phyloP scores from a whole-genome alignment of 2,113 vertebrate genomes.

The Lepidothrix coronata region DNA sequence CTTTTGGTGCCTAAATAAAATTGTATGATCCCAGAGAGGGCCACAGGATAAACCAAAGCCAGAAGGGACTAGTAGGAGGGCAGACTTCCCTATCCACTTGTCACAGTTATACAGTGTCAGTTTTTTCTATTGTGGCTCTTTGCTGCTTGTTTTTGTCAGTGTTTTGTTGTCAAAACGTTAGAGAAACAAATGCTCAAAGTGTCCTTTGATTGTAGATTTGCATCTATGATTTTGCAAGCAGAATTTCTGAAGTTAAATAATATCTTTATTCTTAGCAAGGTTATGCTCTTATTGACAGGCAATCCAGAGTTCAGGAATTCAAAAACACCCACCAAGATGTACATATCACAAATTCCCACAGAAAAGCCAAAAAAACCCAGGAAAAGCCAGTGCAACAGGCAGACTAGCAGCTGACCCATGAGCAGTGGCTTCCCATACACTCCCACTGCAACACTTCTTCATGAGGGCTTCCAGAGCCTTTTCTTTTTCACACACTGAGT shows the following conservation, averaged over 20 bases:
- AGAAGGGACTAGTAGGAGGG: not conserved
- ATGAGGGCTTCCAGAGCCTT: not conserved
- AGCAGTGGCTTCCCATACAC: fast-evolving
- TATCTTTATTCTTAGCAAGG: not conserved
- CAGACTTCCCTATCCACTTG: not conserved
- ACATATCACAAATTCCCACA: not conserved
- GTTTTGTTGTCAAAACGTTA: not conserved
- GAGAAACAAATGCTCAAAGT: not conserved
- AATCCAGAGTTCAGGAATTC: not conserved
- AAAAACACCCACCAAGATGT: not conserved
- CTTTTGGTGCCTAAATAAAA: not conserved
- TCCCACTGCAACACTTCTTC: not conserved
- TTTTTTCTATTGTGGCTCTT: not conserved
- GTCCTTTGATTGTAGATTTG: not conserved
- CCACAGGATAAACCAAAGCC: not conserved
- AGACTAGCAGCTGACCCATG: not conserved
- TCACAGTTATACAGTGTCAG: not conserved
- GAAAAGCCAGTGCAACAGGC: not conserved
- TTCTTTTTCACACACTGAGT: not conserved
- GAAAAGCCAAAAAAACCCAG: not conserved
- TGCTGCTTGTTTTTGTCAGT: not conserved
- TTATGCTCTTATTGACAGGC: not conserved
- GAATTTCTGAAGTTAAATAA: not conserved
- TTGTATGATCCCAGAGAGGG: not conserved
- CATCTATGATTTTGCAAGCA: not conserved